phyloP scores from a whole-genome alignment of 2,113 vertebrate genomes.

The Gasterosteus aculeatus region DNA sequence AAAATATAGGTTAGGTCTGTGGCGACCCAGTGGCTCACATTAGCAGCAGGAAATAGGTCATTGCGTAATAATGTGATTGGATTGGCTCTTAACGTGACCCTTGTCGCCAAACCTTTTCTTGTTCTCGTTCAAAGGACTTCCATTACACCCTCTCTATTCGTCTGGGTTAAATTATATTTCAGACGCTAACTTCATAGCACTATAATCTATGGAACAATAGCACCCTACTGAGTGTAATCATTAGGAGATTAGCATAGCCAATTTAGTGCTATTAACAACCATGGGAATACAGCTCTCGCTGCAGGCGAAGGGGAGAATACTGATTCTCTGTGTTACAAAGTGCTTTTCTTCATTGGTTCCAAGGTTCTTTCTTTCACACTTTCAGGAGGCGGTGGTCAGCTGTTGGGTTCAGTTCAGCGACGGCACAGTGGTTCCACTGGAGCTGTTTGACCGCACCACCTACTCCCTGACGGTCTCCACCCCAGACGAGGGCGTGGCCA shows the following conservation, averaged over 20 bases:
- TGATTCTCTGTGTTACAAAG: constrained; percentile 36
- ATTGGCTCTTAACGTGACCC: constrained; percentile 38
- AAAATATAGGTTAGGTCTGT: constrained; percentile 68
- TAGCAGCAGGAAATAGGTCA: constrained; percentile 63
- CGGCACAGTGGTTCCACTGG: constrained; percentile 86
- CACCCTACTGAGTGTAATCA: constrained; percentile 54
- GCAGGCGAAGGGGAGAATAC: constrained; percentile 10
- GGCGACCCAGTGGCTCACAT: constrained; percentile 53
- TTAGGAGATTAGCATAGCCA: constrained; percentile 51
- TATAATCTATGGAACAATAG: constrained; percentile 26
- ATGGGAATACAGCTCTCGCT: constrained; percentile 7
- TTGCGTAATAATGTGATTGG: constrained; percentile 60
- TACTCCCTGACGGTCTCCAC: constrained; percentile 88
- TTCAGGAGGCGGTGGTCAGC: constrained; percentile 90
- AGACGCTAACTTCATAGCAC: constrained; percentile 12
- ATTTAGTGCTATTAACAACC: constrained; percentile 54
- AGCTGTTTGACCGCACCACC: constrained; percentile 87
- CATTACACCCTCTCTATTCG: constrained; percentile 42
- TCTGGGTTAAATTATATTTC: constrained; percentile 44
- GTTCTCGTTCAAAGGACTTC: constrained; percentile 4
- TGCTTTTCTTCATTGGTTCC: constrained; percentile 18
- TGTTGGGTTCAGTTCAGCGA: constrained; percentile 97
- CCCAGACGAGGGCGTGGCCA: constrained; percentile 87
- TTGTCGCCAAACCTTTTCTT: constrained; percentile 7
- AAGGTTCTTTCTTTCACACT: background rate